These are phyloP conservation scores for Dallia pectoralis DNA, from an alignment of 2,797 vertebrate genomes.

Conservation along the genomic window DNA sequence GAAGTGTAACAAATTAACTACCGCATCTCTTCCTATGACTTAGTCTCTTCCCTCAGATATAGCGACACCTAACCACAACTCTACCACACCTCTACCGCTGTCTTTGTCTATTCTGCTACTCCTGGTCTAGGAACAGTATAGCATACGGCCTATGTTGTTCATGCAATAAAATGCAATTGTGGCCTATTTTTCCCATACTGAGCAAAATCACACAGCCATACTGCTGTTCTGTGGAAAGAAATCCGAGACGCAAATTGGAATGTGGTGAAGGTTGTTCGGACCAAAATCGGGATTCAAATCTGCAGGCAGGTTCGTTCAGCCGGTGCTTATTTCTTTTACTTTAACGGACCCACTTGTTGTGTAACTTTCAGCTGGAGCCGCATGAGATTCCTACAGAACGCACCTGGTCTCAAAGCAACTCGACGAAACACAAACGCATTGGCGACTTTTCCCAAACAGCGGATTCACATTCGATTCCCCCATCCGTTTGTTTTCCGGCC, in stretches of 20 bases:
- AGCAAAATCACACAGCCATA: constrained; percentile 38
- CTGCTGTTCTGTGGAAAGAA: constrained; percentile 62
- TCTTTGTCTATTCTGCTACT: not conserved
- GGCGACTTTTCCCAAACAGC: constrained; percentile 16
- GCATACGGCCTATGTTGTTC: constrained; percentile 47
- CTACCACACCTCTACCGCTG: no score
- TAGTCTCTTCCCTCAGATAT: not conserved
- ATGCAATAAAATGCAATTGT: constrained; percentile 41
- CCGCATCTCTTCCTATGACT: constrained; percentile 10
- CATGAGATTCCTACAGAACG: constrained; percentile 17
- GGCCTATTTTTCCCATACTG: constrained; percentile 51
- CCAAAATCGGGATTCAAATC: constrained; percentile 47
- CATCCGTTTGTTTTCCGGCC: constrained; percentile 45
- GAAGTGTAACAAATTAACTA: constrained; percentile 44
- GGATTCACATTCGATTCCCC: not conserved
- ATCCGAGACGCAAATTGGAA: constrained; percentile 68
- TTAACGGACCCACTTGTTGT: constrained; percentile 48
- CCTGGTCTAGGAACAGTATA: not conserved
- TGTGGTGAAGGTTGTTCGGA: constrained; percentile 57
- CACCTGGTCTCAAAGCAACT: not conserved
- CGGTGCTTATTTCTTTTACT: constrained; percentile 61
- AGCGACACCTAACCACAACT: no score
- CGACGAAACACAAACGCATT: not conserved
- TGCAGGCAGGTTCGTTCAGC: constrained; percentile 68
- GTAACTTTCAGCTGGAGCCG: constrained; percentile 30